These are phyloP conservation scores for Cynaeus angustus DNA, from an alignment of 2,888 invertebrate species.

Conservation along the genomic window DNA sequence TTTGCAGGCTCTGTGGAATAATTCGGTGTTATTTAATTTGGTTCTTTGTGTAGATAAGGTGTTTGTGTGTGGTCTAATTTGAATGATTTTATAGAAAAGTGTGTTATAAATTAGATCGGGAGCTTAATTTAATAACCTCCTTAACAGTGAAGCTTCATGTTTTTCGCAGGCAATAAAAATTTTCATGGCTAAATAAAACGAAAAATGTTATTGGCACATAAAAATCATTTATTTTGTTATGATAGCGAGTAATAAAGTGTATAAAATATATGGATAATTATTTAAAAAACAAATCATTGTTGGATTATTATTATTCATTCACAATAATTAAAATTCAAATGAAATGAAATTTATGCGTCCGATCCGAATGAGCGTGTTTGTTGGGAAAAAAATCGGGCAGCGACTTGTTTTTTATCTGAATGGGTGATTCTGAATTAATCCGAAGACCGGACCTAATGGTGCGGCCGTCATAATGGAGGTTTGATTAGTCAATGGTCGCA, in stretches of 20 bases:
- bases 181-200: conserved; percentile 54
- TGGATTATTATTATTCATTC: conserved; percentile 27
- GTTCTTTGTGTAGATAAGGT: neutral
- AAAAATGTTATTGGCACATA: conserved; percentile 51
- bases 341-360: conserved; percentile 30
- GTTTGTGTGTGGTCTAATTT: conserved; percentile 38
- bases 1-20: conserved; percentile 20
- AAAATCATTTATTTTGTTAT: conserved; percentile 51
- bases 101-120: conserved; percentile 42
- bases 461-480: conserved; percentile 50
- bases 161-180: conserved; percentile 53
- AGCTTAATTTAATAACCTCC: conserved; percentile 49
- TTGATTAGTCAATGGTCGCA: conserved; percentile 60
- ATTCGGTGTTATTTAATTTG: conserved; percentile 36
- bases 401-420: conserved; percentile 30
- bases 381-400: conserved; percentile 17
- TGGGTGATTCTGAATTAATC: conserved; percentile 34
- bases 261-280: conserved; percentile 41
- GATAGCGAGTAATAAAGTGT: conserved; percentile 41
- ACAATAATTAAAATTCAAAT: conserved; percentile 42
- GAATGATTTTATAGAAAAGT: conserved; percentile 34
- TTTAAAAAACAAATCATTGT: conserved; percentile 43
- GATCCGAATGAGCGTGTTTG: conserved; percentile 26
- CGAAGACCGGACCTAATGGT: conserved; percentile 36
- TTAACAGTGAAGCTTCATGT: conserved; percentile 48